Conservation (phyloP, 2,888 invertebrate genomes). For the Zootermopsis nevadensis region DNA sequence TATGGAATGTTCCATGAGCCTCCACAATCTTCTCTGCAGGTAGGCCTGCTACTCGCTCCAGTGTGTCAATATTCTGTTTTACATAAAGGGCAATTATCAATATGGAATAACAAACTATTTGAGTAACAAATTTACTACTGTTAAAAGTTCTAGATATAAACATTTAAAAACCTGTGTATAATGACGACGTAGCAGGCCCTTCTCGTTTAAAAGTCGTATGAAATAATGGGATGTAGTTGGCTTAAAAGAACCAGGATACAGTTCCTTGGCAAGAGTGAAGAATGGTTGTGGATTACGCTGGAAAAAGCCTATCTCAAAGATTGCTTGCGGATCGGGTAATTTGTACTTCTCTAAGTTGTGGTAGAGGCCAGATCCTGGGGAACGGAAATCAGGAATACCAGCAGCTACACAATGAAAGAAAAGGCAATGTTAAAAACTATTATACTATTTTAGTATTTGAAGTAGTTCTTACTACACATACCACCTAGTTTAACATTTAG, state of each 20-base stretch:
- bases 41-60: slow-evolving; percentile 88
- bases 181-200: slow-evolving; percentile 70
- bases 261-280: slow-evolving; percentile 88
- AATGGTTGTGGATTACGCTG: slow-evolving; percentile 91
- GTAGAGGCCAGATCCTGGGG: slow-evolving; percentile 92
- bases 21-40: slow-evolving; percentile 88
- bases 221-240: slow-evolving; percentile 95
- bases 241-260: slow-evolving; percentile 87
- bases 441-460: not conserved
- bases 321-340: slow-evolving; percentile 89
- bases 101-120: not conserved
- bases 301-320: slow-evolving; percentile 93
- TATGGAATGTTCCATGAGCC: slow-evolving; percentile 94
- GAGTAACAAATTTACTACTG: not conserved
- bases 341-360: slow-evolving; percentile 92
- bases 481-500: too few species aligned
- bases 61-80: slow-evolving; percentile 89
- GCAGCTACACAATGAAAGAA: slow-evolving; percentile 73
- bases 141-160: not conserved
- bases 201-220: slow-evolving; percentile 84
- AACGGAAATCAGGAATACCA: slow-evolving; percentile 96
- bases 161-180: slow-evolving; percentile 65
- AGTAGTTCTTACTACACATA: too few species aligned
- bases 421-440: not conserved
- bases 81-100: not conserved